Percentiles rank a stretch among this genome's conserved stretches.
These are phyloP conservation scores for Cygnus atratus DNA, from an alignment of 2,113 vertebrate species.

Conservation along the genomic window DNA sequence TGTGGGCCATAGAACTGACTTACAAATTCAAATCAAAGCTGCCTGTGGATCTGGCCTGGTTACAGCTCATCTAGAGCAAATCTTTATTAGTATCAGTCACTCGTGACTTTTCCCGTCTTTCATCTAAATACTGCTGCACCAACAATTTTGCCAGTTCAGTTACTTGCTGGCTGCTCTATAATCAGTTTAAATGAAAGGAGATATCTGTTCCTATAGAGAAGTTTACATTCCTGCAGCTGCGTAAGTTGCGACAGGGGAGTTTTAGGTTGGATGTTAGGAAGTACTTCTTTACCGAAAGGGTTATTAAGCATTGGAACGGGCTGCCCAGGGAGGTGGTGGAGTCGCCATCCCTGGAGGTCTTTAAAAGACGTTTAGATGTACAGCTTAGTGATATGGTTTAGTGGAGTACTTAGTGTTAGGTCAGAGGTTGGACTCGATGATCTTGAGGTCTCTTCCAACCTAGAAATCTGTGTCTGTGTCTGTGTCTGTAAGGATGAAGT, in stretches of 20 bases:
- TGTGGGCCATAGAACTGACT: neutral
- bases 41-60: neutral
- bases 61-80: neutral
- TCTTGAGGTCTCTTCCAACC: too few species aligned
- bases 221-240: neutral
- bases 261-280: too few species aligned
- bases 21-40: neutral
- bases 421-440: too few species aligned
- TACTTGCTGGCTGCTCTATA: neutral
- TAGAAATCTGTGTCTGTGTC: too few species aligned
- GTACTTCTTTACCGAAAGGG: too few species aligned
- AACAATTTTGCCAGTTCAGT: neutral
- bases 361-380: too few species aligned
- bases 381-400: too few species aligned
- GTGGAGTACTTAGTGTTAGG: too few species aligned
- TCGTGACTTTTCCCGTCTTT: neutral
- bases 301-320: too few species aligned
- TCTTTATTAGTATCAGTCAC: neutral
- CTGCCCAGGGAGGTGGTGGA: too few species aligned
- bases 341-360: too few species aligned
- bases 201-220: neutral
- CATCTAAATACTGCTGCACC: neutral
- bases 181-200: neutral
- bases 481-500: neutral
- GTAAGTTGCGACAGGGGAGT: too few species aligned